Conservation (phyloP, 2,113 vertebrate genomes). For the Sinocyclocheilus rhinocerous region DNA sequence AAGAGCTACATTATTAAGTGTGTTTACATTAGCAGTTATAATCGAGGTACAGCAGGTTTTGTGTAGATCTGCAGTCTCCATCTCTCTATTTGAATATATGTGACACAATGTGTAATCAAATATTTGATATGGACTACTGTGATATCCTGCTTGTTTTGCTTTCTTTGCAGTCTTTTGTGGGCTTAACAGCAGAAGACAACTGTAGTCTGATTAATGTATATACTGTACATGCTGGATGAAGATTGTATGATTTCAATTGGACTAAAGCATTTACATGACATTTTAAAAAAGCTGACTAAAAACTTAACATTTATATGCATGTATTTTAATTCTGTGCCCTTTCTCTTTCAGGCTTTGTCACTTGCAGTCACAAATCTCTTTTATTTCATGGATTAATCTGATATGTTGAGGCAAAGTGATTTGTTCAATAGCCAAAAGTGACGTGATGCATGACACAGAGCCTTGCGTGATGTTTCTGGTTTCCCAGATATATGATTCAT, state of each 20-base stretch:
- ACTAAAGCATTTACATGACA: not conserved
- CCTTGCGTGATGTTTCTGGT: conserved; percentile 51
- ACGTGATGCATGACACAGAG: conserved; percentile 57
- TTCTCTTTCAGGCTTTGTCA: not conserved
- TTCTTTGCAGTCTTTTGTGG: not conserved
- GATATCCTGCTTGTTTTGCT: not conserved
- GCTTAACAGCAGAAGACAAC: not conserved
- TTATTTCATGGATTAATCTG: conserved; percentile 15
- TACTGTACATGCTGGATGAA: not conserved
- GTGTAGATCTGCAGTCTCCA: not conserved
- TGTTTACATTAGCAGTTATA: not conserved
- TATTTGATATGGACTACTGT: not conserved
- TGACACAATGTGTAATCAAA: not conserved
- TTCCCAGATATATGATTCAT: conserved; percentile 45
- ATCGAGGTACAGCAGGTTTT: not conserved
- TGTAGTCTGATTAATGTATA: not conserved
- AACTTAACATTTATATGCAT: not conserved
- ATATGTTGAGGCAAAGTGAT: conserved; percentile 40
- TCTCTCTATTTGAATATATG: not conserved
- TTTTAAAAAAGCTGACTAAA: not conserved
- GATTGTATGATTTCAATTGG: not conserved
- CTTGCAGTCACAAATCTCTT: conserved; percentile 4
- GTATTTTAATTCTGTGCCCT: not conserved
- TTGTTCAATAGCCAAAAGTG: conserved; percentile 68
- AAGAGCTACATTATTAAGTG: too few species aligned